A percentile compares a stretch with the other conserved stretches of the same genome.
Conservation (phyloP, 2,797 vertebrate genomes). For the Mormyrops boulengeri region DNA sequence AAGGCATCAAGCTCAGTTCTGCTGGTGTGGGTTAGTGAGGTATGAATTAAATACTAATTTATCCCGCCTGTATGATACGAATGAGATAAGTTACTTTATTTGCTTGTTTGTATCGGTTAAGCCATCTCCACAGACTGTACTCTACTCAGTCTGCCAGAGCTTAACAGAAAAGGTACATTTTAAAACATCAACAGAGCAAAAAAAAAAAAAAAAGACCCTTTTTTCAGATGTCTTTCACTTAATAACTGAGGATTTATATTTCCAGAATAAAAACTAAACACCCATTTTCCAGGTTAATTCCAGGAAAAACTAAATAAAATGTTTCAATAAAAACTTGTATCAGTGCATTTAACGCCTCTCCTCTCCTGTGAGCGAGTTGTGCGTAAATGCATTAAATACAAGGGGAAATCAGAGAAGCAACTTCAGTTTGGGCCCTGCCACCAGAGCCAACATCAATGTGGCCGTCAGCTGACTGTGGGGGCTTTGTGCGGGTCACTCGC, state of each 20-base stretch:
- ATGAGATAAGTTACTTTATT: slow-evolving; percentile 2
- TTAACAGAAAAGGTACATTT: slow-evolving; percentile 11
- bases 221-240: not conserved
- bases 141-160: slow-evolving; percentile 49
- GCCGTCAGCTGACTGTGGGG: not conserved
- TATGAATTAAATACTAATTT: not conserved
- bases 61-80: not conserved
- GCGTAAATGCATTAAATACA: not conserved
- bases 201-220: not conserved
- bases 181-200: not conserved
- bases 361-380: not conserved
- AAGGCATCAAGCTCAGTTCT: slow-evolving; percentile 1
- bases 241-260: not conserved
- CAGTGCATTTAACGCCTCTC: not conserved
- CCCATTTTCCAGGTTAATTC: not conserved
- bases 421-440: not conserved
- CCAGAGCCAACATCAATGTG: not conserved
- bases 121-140: not conserved
- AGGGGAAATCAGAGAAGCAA: not conserved
- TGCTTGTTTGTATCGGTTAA: not conserved
- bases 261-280: not conserved
- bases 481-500: no score
- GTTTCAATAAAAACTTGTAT: not conserved
- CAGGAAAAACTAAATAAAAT: not conserved
- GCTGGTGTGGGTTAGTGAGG: not conserved